Evolutionary conservation across 2,888 invertebrate species (phyloP).

Genomic region (Drosophila prolongata): DNA sequence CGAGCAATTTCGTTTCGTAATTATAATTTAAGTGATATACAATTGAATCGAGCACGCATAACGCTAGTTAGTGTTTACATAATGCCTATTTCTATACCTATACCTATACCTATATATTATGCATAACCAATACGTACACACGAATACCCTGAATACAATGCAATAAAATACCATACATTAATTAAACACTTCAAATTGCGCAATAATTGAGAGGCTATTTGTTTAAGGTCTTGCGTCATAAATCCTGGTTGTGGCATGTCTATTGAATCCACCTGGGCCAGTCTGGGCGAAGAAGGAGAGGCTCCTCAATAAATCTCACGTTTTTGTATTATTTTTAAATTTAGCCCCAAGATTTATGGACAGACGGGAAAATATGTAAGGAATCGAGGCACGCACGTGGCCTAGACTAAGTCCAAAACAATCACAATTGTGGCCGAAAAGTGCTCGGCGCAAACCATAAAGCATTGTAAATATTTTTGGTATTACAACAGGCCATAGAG

Average conservation of each 20-base stretch:
- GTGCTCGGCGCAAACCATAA: conserved; percentile 48
- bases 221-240: conserved; percentile 22
- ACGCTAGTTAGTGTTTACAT: conserved; percentile 63
- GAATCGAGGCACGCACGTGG: conserved; percentile 23
- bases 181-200: conserved; percentile 55
- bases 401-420: conserved; percentile 16
- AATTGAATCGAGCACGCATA: conserved; percentile 56
- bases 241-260: conserved; percentile 22
- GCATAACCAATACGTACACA: conserved; percentile 39
- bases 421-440: conserved; percentile 19
- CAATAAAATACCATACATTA: conserved; percentile 52
- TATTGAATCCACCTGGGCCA: conserved; percentile 24
- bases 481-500: conserved; percentile 6
- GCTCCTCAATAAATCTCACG: conserved; percentile 57
- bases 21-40: conserved; percentile 71
- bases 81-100: conserved; percentile 35
- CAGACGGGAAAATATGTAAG: conserved; percentile 30
- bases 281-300: neutral
- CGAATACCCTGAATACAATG: conserved; percentile 44
- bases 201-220: conserved; percentile 54
- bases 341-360: conserved; percentile 51
- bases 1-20: conserved; percentile 65
- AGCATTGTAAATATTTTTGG: conserved; percentile 55
- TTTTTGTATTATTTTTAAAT: conserved; percentile 56
- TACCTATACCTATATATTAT: conserved; percentile 25